A percentile compares a stretch with the other conserved stretches of the same genome.
phyloP scores from a whole-genome alignment of 2,888 invertebrate genomes.

The Erpobdella octoculata region DNA sequence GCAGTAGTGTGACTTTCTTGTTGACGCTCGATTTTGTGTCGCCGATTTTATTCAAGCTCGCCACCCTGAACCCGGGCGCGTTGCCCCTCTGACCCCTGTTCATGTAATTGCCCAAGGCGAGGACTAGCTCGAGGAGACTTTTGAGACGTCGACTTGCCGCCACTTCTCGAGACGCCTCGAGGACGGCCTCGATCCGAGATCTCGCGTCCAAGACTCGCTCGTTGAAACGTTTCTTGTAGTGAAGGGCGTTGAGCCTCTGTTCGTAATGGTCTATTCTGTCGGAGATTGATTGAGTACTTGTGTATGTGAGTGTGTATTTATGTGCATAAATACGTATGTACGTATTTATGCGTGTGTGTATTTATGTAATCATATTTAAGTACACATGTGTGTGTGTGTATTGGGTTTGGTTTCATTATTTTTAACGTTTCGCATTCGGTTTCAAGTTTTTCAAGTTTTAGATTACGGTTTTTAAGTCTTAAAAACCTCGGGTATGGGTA shows the following conservation, averaged over 20 bases:
- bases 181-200: background rate
- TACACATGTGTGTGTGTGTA: no score
- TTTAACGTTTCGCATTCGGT: no score
- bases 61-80: constrained; percentile 80
- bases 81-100: constrained; percentile 80
- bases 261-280: constrained; percentile 53
- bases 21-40: constrained; percentile 80
- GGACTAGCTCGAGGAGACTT: constrained; percentile 74
- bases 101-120: constrained; percentile 90
- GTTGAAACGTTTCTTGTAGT: constrained; percentile 86
- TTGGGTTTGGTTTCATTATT: no score
- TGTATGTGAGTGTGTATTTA: no score
- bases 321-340: no score
- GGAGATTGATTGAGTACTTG: no score
- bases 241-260: constrained; percentile 56
- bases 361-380: no score
- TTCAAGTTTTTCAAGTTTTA: no score
- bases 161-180: background rate
- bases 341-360: no score
- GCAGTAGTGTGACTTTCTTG: constrained; percentile 79
- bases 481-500: no score
- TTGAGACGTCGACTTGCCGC: constrained; percentile 46
- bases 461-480: no score
- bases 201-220: constrained; percentile 69
- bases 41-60: constrained; percentile 79